Percentiles rank a stretch among this genome's conserved stretches.
Evolutionary conservation across 1,140 invertebrate species (phyloP).

Genomic region (Nautilus pompilius): DNA sequence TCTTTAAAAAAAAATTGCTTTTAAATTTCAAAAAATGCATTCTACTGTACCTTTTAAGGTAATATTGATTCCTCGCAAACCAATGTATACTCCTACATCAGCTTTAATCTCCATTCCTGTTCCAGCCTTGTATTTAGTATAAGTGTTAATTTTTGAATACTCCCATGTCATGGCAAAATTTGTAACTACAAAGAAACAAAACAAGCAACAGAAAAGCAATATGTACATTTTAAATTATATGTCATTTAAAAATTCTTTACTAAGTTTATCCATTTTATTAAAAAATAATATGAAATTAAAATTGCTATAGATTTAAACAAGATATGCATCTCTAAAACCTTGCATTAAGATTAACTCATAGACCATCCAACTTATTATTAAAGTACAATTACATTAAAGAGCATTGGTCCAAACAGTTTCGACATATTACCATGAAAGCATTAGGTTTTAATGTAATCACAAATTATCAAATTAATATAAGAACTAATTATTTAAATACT

Average conservation of each 20-base stretch:
- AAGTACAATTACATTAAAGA: no score
- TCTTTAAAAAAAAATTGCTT: no score
- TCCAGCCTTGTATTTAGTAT: constrained; percentile 88
- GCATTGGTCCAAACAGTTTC: no score
- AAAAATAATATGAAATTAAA: background rate
- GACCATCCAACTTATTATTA: no score
- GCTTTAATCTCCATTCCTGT: constrained; percentile 83
- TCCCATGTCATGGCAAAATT: constrained; percentile 93
- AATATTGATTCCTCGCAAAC: constrained; percentile 92
- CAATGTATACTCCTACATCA: constrained; percentile 86
- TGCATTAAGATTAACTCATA: background rate
- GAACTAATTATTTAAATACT: no score
- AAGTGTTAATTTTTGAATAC: constrained; percentile 76
- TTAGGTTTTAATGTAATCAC: no score
- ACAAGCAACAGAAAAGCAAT: background rate
- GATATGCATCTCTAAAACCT: background rate
- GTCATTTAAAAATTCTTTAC: background rate
- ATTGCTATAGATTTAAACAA: background rate
- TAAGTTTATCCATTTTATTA: background rate
- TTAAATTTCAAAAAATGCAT: background rate
- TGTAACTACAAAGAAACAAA: constrained; percentile 68
- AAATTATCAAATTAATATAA: no score
- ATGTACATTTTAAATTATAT: no score
- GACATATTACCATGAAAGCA: no score
- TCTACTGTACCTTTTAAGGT: constrained; percentile 78